Evolutionary conservation across 2,888 invertebrate species (phyloP).

Genomic region (Muscina levida): DNA sequence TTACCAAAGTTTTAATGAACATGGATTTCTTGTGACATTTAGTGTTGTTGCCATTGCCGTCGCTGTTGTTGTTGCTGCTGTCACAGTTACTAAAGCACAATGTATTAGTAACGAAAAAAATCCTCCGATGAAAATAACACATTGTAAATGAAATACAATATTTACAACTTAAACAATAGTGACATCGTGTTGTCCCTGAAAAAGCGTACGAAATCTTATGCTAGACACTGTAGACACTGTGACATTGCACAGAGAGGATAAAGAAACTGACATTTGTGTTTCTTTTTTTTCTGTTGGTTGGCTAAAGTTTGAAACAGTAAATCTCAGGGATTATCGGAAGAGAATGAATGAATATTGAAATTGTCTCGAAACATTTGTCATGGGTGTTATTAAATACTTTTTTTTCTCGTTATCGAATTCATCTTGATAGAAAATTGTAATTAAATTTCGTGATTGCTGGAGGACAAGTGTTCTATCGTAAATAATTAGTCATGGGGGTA

Average conservation of each 20-base stretch:
- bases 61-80: not conserved
- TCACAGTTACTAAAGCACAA: not conserved
- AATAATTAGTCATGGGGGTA: no score
- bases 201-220: slow-evolving; percentile 2
- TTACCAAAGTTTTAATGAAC: slow-evolving; percentile 52
- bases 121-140: not conserved
- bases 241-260: not conserved
- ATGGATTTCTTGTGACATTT: slow-evolving; percentile 52
- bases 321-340: slow-evolving; percentile 51
- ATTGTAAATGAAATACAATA: not conserved
- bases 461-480: no score
- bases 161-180: slow-evolving; percentile 9
- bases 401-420: not conserved
- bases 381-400: slow-evolving; percentile 51
- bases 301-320: slow-evolving; percentile 27
- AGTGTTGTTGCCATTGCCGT: not conserved
- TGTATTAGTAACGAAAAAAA: not conserved
- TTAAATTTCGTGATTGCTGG: slow-evolving; percentile 32
- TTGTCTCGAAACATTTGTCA: slow-evolving; percentile 48
- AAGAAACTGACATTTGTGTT: not conserved
- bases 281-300: no score
- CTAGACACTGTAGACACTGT: not conserved
- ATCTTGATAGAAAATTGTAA: slow-evolving; percentile 49
- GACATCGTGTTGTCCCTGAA: slow-evolving; percentile 6
- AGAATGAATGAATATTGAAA: slow-evolving; percentile 47